Conservation (phyloP, 2,797 vertebrate species). For the Benthosema pterotum region DNA sequence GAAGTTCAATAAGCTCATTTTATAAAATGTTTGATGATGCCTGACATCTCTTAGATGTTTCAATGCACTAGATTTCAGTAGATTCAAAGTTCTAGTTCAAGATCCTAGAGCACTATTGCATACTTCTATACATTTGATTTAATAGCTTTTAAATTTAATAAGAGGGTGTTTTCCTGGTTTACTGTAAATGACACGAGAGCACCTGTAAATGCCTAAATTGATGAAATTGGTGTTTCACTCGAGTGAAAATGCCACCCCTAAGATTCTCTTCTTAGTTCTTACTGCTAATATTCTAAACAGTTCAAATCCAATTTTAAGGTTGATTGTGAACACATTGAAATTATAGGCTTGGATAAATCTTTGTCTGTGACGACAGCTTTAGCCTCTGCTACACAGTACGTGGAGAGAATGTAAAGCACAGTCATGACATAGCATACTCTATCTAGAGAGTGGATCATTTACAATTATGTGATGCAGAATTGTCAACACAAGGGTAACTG, state of each 20-base stretch:
- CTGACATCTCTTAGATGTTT: too few relatives aligned
- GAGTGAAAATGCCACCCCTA: too few relatives aligned
- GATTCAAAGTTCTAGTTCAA: too few relatives aligned
- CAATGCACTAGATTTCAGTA: too few relatives aligned
- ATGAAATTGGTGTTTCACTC: not conserved
- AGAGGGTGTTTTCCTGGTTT: too few relatives aligned
- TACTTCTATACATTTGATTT: too few relatives aligned
- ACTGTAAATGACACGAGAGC: too few relatives aligned
- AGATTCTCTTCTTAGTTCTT: not conserved
- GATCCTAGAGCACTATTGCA: too few relatives aligned
- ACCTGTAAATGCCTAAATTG: not conserved
- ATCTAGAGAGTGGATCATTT: too few relatives aligned
- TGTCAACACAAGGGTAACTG: slow-evolving; percentile 15
- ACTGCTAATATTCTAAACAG: too few relatives aligned
- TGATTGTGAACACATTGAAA: slow-evolving; percentile 16
- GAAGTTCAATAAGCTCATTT: not conserved
- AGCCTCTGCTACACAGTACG: not conserved
- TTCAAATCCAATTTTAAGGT: not conserved
- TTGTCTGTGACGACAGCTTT: slow-evolving; percentile 10
- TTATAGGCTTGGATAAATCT: not conserved
- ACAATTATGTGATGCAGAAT: too few relatives aligned
- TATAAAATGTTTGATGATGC: not conserved
- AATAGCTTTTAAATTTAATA: too few relatives aligned
- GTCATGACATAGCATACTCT: not conserved
- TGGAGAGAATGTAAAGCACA: slow-evolving; percentile 29